Evolutionary conservation across 2,888 invertebrate species (phyloP).

Genomic region (Chymomyza caudatula): DNA sequence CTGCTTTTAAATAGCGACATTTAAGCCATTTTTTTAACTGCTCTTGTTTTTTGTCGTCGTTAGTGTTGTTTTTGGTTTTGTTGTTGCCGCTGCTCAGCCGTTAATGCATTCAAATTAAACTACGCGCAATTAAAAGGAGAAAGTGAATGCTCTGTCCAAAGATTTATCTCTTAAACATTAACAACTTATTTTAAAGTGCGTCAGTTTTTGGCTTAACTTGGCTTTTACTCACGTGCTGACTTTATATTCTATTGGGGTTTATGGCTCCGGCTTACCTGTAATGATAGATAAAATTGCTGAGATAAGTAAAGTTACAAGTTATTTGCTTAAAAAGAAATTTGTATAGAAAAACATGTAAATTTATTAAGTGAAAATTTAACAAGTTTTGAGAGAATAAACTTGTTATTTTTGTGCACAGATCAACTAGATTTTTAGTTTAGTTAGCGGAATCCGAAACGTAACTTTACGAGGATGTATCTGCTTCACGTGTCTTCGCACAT

Average conservation of each 20-base stretch:
- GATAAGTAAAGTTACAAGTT: constrained; percentile 36
- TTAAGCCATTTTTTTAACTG: background rate
- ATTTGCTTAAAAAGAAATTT: constrained; percentile 13
- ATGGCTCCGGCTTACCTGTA: constrained; percentile 61
- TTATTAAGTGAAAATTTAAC: constrained; percentile 52
- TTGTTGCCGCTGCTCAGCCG: constrained; percentile 15
- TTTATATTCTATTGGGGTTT: constrained; percentile 49
- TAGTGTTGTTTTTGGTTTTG: background rate
- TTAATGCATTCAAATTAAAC: constrained; percentile 59
- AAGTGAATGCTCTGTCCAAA: constrained; percentile 45
- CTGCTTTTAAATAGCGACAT: background rate
- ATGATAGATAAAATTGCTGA: constrained; percentile 12
- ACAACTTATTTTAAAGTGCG: constrained; percentile 16
- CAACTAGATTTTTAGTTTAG: no score
- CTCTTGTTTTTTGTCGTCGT: background rate
- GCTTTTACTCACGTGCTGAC: constrained; percentile 69
- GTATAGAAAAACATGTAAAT: constrained; percentile 43
- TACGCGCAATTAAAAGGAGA: constrained; percentile 64
- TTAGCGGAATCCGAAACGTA: no score
- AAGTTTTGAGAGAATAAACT: constrained; percentile 22
- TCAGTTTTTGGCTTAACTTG: constrained; percentile 20
- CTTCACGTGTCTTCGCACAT: no score
- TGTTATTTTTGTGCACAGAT: background rate
- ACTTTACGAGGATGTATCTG: no score
- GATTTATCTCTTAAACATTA: constrained; percentile 28